A percentile compares a stretch with the other conserved stretches of the same genome.
Evolutionary conservation across 2,113 vertebrate species (phyloP).

Genomic region (Galeopterus variegatus): DNA sequence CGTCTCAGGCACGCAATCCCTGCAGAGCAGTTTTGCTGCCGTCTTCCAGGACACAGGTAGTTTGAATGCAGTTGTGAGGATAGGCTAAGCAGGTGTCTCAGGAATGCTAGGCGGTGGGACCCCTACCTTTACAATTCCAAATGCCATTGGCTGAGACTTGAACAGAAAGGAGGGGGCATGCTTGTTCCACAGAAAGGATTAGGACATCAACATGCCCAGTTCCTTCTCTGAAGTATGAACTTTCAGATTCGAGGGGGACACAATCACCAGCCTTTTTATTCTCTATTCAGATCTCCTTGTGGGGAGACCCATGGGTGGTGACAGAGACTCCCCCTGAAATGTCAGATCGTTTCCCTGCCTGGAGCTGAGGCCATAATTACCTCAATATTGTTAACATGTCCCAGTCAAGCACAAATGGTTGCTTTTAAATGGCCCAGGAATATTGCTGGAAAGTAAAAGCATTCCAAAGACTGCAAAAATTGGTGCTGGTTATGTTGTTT

Average conservation of each 20-base stretch:
- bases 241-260: not conserved
- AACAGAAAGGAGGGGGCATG: not conserved
- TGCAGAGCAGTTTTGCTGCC: not conserved
- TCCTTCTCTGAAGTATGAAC: not conserved
- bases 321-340: not conserved
- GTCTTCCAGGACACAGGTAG: not conserved
- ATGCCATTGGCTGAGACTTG: not conserved
- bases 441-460: constrained; percentile 8
- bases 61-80: not conserved
- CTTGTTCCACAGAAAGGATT: not conserved
- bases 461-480: not conserved
- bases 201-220: not conserved
- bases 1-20: not conserved
- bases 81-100: not conserved
- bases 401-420: not conserved
- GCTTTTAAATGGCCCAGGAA: not conserved
- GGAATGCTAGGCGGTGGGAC: not conserved
- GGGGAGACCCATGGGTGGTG: not conserved
- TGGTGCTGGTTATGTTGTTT: not conserved
- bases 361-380: not conserved
- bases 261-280: not conserved
- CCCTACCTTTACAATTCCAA: not conserved
- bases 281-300: not conserved
- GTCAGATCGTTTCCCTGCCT: not conserved
- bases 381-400: not conserved